Evolutionary conservation across 2,113 vertebrate species (phyloP), one percentile per base, ranked within the genome.

Genomic region (Rhagologus leucostigma): DNA sequence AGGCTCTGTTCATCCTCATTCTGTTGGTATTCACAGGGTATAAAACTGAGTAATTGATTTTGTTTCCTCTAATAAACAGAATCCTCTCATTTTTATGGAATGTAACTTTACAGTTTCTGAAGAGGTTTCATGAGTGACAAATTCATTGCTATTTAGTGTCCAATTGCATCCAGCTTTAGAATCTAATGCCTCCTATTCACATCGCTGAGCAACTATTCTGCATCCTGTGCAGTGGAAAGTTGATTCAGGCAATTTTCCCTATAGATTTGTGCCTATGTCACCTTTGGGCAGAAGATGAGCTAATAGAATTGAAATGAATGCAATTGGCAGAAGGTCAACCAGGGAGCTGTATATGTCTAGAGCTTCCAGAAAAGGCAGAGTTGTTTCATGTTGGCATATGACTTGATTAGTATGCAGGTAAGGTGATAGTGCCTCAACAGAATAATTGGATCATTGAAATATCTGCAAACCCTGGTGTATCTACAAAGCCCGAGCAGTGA

Each of bases 361-460:
- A 97, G 96, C 96, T 97, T 97, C 97, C 90, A 76, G 95, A 98
- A 97, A 97, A 98, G 94, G 90, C 95, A 81, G 87, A 87, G 86
- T 49, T 93, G 96, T 95, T 97, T 97, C 96, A 95, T 96, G 91
- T 91, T 94, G 95, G 93, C 93, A 68, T 89, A 96, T 90, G 93
- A 89, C 59, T 60, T n/a, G 81, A 98, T 98, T 98, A 98, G 98
- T 98, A 98, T 98, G 98, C 98, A 98, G 98, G 98, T 98, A 92
- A 96, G 97, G 97, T 81, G 71, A 93, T 97, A 92, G 96, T 97
- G 97, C 97, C 98, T 98, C 97, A 89, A 96, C 97, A 97, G 96
- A 98, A 98, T 98, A 98, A 98, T 98, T 98, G 98, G 98, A 98
- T 98, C 98, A 97, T 96, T 98, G 96, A 89, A 97, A 98, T 98